Evolutionary conservation across 2,113 vertebrate genomes (phyloP).

Genomic region (Rhynchopsitta pachyrhyncha): DNA sequence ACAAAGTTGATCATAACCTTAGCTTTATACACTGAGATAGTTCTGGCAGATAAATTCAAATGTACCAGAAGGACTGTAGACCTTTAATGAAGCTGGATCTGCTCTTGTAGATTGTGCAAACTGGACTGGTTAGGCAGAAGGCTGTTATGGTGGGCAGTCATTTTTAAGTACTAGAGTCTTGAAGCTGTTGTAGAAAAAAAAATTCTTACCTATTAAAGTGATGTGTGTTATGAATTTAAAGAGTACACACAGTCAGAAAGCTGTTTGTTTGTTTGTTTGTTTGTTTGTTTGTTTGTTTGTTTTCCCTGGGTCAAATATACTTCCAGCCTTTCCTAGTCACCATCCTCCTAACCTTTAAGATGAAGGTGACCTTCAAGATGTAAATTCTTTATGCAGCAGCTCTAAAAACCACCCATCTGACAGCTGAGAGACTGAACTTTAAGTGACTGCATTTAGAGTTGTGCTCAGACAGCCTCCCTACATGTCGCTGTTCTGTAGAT

Average conservation of each 20-base stretch:
- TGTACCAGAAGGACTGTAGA: not conserved
- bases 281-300: not conserved
- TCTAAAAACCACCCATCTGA: not conserved
- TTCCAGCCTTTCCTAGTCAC: not conserved
- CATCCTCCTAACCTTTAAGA: not conserved
- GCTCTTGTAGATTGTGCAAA: not conserved
- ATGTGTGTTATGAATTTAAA: not conserved
- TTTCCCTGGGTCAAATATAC: not conserved
- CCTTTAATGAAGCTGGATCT: not conserved
- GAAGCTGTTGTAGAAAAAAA: not conserved
- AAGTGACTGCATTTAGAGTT: not conserved
- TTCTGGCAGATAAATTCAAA: not conserved
- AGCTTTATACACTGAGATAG: not conserved
- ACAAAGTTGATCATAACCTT: not conserved
- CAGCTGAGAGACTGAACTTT: not conserved
- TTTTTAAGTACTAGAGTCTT: not conserved
- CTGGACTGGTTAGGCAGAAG: not conserved
- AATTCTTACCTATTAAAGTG: not conserved
- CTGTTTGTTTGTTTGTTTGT: fast-evolving
- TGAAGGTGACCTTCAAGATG: not conserved
- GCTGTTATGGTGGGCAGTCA: not conserved
- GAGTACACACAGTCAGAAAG: not conserved
- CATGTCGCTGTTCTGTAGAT: not conserved
- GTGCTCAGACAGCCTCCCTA: not conserved
- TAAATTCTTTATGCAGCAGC: not conserved